Evolutionary conservation across 2,888 invertebrate species (phyloP), one percentile per base, ranked within the genome.

Genomic region (Cybosia mesomella): DNA sequence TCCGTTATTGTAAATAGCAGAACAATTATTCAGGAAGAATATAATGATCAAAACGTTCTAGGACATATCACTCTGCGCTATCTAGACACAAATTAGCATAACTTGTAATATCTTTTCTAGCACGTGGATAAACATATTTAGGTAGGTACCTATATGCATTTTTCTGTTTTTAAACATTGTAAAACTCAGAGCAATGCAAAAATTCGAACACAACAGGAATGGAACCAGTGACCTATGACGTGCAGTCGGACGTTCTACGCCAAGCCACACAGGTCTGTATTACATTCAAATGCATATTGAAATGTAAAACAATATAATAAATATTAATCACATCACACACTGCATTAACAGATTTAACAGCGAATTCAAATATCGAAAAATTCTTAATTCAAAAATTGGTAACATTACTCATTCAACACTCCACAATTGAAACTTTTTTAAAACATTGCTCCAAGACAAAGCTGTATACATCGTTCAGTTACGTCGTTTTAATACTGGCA

Each of bases 391-490:
- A 66, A 67, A n/a, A 74, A 70, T 18, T 8, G 53, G 34, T 49
- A 61, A 18, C 22, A 57, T 64, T 59, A 60, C 66, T 58, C 55
- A 60, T 8, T 66, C 60, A 70, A 64, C 73, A 73, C 79, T 73
- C 64, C 22, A 60, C 66, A 65, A 71, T 57, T 68, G 66, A 66
- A 69, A 67, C n/a, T 63, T 57, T 58, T 39, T 61, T 70, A 60
- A 66, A 69, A 58, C 62, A 68, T 71, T 67, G 68, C 53, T 69
- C 70, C 59, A 80, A 73, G 68, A 67, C 73, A 72, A 67, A 67
- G 65, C 57, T 64, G 39, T 58, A 70, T 71, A 68, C 60, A 70
- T 61, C 72, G 70, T 77, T 64, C 62, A 77, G 74, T 75, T 81
- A 72, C 69, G 75, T 43, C 77, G 49, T 82, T 80, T 70, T 70